A percentile compares a stretch with the other conserved stretches of the same genome.
Evolutionary conservation across 2,113 vertebrate genomes (phyloP).

Genomic region (Carlito syrichta): DNA sequence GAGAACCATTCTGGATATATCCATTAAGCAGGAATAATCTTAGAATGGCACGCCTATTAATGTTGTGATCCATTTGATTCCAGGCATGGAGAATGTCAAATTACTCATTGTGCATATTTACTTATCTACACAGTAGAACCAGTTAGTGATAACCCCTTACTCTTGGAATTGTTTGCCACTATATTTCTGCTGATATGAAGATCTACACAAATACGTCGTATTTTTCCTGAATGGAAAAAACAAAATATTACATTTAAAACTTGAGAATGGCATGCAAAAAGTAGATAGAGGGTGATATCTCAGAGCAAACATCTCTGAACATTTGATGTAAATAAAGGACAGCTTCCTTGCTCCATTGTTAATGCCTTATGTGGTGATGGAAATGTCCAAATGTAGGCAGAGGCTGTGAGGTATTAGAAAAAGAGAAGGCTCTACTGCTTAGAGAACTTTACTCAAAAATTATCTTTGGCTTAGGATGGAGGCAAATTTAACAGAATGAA

Average conservation of each 20-base stretch:
- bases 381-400: not conserved
- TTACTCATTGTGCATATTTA: not conserved
- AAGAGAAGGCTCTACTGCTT: not conserved
- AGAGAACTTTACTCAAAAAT: not conserved
- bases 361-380: not conserved
- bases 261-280: not conserved
- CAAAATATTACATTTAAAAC: not conserved
- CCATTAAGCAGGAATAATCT: not conserved
- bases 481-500: too few relatives aligned
- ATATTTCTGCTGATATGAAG: not conserved
- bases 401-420: not conserved
- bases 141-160: not conserved
- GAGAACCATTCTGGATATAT: not conserved
- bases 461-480: not conserved
- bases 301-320: not conserved
- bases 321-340: not conserved
- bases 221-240: not conserved
- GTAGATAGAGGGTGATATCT: too few relatives aligned
- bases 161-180: not conserved
- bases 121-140: not conserved
- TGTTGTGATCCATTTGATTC: not conserved
- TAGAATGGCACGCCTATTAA: too few relatives aligned
- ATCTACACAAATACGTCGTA: not conserved
- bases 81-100: not conserved
- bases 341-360: not conserved